Evolutionary conservation across 2,113 vertebrate genomes (phyloP).

Genomic region (Butorides virescens): DNA sequence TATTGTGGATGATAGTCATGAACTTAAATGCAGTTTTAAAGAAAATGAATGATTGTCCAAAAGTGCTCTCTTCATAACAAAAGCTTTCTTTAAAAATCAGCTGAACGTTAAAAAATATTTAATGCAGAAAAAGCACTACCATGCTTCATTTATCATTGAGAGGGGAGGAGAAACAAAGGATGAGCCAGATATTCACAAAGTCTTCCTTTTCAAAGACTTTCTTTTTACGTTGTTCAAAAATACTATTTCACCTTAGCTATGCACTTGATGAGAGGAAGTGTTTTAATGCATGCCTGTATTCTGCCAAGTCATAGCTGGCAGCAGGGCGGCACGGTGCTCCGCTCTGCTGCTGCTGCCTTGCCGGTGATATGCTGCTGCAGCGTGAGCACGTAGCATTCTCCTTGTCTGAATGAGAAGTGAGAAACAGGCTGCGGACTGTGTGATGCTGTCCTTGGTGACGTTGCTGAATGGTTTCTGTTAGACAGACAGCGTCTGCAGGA

Average conservation of each 20-base stretch:
- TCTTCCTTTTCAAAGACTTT: background rate
- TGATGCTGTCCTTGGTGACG: background rate
- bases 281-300: background rate
- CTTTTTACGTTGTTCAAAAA: background rate
- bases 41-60: background rate
- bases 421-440: background rate
- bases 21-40: background rate
- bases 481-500: background rate
- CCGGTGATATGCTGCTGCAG: background rate
- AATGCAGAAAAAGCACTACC: background rate
- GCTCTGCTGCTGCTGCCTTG: background rate
- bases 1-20: background rate
- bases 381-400: accelerated
- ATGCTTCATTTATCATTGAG: background rate
- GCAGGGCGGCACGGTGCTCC: background rate
- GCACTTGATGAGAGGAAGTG: background rate
- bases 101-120: background rate
- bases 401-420: background rate
- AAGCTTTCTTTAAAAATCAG: background rate
- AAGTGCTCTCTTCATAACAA: background rate
- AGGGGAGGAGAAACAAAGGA: background rate
- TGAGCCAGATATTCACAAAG: background rate
- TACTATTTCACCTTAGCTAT: background rate
- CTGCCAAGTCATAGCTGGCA: background rate
- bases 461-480: background rate